Evolutionary conservation across 2,888 invertebrate species (phyloP), one percentile per base, ranked within the genome.

Genomic region (Apamea anceps): DNA sequence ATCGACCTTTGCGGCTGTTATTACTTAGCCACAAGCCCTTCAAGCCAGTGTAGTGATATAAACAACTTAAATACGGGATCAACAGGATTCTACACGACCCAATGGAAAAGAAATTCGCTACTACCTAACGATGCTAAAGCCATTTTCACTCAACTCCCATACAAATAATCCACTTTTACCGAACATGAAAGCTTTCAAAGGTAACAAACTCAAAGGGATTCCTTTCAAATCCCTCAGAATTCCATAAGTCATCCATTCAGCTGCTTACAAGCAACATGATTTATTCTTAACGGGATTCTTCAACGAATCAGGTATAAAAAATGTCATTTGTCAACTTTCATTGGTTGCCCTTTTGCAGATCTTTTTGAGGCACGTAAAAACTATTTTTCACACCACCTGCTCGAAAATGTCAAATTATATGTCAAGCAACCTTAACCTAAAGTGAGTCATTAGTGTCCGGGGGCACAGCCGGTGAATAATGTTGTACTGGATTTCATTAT

Each of bases 211-310:
- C 51, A 45, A 57, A 85, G 48, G 79, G 65, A 63, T 68, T 45
- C 54, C n/a, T 81, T 85, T 77, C 42, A 77, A 62, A 65, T 15
- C 85, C 74, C 68, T 80, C 70, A 6, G 51, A 73, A 81, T 88
- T 77, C 88, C 89, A 88, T 81, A 89, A 87, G 89, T 82, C 88
- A 88, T 81, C 80, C 62, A 72, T 89, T 89, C 86, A 86, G 10
- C 62, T 57, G 70, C 70, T 76, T 81, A 77, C 74, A 74, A 67
- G 60, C 60, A 63, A 67, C 71, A 79, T 89, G 86, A 89, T 88
- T 89, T 88, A 89, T 89, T 70, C 76, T 65, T 67, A 37, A 32
- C 42, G 65, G 45, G 73, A 75, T 72, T 60, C 72, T 63, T 74
- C 51, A 25, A 72, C 45, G 25, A 72, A 37, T 76, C 80, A 66